Evolutionary conservation across 92 coral and sea anemone species (phyloP).

Genomic region (Siderastrea radians): DNA sequence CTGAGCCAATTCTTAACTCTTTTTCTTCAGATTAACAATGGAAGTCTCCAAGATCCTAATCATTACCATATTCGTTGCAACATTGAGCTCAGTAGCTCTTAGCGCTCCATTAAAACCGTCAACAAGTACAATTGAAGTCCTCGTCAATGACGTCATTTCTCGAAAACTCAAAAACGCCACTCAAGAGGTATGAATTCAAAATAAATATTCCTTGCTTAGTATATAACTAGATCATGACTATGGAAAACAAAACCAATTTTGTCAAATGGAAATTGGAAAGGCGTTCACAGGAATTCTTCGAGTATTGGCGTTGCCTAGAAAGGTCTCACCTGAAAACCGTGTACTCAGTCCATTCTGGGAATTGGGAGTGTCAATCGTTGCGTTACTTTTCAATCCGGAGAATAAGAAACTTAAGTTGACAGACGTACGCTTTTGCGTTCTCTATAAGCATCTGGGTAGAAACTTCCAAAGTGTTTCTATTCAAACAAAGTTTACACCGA

Average conservation of each 20-base stretch:
- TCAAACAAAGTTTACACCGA: too few relatives aligned
- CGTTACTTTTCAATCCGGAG: too few relatives aligned
- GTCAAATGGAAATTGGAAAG: too few relatives aligned
- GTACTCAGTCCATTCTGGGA: too few relatives aligned
- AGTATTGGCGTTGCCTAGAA: too few relatives aligned
- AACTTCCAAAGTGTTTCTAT: too few relatives aligned
- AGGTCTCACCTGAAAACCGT: too few relatives aligned
- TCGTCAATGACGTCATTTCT: neutral
- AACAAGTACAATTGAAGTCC: neutral
- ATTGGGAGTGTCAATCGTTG: too few relatives aligned
- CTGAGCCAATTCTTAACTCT: neutral
- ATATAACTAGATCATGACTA: neutral
- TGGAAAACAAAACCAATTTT: neutral
- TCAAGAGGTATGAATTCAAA: constrained; percentile 12
- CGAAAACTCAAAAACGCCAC: constrained; percentile 28
- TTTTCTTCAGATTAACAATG: neutral
- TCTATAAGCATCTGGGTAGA: too few relatives aligned
- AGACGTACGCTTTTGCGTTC: too few relatives aligned
- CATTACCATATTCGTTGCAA: neutral
- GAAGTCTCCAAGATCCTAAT: neutral
- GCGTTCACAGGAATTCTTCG: too few relatives aligned
- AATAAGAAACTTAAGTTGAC: too few relatives aligned
- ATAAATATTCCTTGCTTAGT: neutral
- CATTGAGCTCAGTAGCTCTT: neutral
- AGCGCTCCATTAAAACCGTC: neutral